These are phyloP conservation scores for Mycetomoellerius zeteki DNA, from an alignment of 1,140 invertebrate genomes.

Conservation along the genomic window DNA sequence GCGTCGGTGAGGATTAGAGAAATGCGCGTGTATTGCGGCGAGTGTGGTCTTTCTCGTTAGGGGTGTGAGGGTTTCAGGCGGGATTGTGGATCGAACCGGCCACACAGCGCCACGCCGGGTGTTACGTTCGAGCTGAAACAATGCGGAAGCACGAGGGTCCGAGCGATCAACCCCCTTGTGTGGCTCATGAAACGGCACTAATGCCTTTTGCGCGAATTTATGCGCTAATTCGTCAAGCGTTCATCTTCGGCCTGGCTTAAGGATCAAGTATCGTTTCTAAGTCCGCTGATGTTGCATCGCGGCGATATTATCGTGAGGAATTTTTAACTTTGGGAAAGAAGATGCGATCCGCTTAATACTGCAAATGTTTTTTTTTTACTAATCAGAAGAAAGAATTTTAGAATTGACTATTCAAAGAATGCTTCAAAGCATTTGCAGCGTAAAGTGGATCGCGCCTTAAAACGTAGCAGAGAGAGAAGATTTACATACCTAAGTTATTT, in stretches of 20 bases:
- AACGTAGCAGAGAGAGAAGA: not conserved
- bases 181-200: conserved; percentile 59
- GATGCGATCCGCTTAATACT: no score
- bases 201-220: conserved; percentile 61
- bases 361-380: no score
- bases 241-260: conserved; percentile 36
- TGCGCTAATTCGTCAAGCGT: conserved; percentile 53
- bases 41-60: not conserved
- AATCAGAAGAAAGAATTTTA: no score
- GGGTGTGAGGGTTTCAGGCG: conserved; percentile 37
- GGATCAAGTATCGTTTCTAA: conserved; percentile 21
- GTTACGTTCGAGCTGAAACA: conserved; percentile 69
- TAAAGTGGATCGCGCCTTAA: no score
- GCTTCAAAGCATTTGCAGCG: no score
- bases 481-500: conserved; percentile 10
- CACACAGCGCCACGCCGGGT: conserved; percentile 70
- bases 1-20: not conserved
- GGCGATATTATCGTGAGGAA: not conserved
- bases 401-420: no score
- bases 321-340: not conserved
- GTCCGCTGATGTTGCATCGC: not conserved
- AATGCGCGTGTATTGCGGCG: not conserved
- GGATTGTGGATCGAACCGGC: conserved; percentile 76
- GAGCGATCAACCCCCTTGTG: conserved; percentile 58
- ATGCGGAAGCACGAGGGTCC: conserved; percentile 68